Evolutionary conservation across 92 coral and sea anemone genomes (phyloP).

Genomic region (Zoanthus gigantus): DNA sequence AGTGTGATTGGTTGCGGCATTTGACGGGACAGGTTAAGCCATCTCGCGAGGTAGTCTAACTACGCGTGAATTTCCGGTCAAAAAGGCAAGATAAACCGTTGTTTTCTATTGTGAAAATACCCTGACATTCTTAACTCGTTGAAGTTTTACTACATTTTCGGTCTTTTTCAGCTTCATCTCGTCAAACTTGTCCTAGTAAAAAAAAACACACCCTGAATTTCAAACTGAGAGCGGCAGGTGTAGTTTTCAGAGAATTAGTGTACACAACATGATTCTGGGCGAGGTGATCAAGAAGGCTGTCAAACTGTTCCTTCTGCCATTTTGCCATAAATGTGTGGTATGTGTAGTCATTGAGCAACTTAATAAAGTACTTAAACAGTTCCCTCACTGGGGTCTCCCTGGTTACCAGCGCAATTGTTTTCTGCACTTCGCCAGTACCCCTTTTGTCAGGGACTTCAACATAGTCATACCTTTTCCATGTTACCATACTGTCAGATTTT

Average conservation of each 20-base stretch:
- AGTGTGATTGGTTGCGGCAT: no score
- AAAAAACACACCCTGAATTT: background rate
- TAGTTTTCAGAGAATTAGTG: background rate
- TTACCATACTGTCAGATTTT: background rate
- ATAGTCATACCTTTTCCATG: background rate
- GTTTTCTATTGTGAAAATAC: no score
- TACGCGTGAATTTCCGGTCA: no score
- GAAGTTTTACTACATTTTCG: no score
- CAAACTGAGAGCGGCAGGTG: background rate
- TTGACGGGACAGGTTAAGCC: no score
- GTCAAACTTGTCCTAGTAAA: no score
- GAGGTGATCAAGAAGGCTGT: slow-evolving; percentile 2
- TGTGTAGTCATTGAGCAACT: background rate
- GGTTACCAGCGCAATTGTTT: background rate
- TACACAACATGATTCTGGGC: background rate
- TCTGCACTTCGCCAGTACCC: background rate
- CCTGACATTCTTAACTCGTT: no score
- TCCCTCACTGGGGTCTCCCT: background rate
- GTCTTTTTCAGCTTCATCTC: no score
- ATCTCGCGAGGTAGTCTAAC: no score
- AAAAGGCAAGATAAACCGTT: no score
- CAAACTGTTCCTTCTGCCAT: slow-evolving; percentile 8
- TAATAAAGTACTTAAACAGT: background rate
- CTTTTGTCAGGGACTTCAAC: background rate
- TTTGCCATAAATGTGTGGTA: background rate